phyloP scores from a whole-genome alignment of 2,888 invertebrate genomes.

The Chymomyza procnemis region DNA sequence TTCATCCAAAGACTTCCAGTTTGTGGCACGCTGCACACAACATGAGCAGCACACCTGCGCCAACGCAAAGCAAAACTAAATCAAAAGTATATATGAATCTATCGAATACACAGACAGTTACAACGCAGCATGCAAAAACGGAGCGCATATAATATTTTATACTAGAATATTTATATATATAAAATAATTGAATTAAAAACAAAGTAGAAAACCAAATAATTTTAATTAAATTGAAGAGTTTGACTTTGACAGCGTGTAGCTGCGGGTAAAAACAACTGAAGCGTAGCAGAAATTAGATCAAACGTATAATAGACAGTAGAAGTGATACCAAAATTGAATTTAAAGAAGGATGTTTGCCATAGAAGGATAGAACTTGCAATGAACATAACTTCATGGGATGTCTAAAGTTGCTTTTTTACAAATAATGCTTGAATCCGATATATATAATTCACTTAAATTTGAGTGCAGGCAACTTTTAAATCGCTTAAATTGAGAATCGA shows the following conservation, averaged over 20 bases:
- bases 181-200: conserved; percentile 3
- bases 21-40: conserved; percentile 12
- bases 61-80: conserved; percentile 31
- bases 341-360: background rate
- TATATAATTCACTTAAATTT: no score
- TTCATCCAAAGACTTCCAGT: background rate
- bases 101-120: conserved; percentile 56
- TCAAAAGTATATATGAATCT: conserved; percentile 2
- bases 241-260: background rate
- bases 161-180: background rate
- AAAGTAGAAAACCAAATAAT: background rate
- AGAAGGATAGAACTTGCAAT: background rate
- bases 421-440: no score
- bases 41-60: conserved; percentile 13
- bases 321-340: background rate
- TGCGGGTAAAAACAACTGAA: conserved; percentile 28
- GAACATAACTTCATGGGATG: background rate
- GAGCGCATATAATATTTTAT: conserved; percentile 37
- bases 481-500: no score
- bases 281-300: conserved; percentile 53
- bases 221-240: background rate
- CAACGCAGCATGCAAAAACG: conserved; percentile 67
- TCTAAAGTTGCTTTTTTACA: no score
- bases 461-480: no score
- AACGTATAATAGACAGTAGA: conserved; percentile 58